Base-by-base conservation (phyloP, 1,140 invertebrate genomes). In the Aporrectodea caliginosa region DNA sequence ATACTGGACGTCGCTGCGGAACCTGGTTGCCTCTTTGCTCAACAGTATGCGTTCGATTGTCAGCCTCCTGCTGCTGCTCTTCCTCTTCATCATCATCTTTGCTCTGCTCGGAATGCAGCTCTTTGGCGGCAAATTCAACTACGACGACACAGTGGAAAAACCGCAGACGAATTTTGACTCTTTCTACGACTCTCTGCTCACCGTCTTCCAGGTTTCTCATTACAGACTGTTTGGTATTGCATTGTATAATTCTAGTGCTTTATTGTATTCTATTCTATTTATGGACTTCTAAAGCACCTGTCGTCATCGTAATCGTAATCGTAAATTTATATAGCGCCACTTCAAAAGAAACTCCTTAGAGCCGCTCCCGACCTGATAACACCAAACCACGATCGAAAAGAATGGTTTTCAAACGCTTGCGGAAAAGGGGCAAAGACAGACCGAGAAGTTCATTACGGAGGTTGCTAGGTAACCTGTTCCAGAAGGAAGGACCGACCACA, bases 41-140 rank as follows among this genome's bases (percentile, higher is more conserved):
- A 99, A 99, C 91, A 99, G 97, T 77, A 98, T 99, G 90, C 95
- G 98, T 89, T 98, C 98, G 33, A 99, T 99, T 87, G 97, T 95
- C 77, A 98, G 96, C 76, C 91, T 99, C 72, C 90, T 99, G 89
- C 91, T 99, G 78, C 92, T 99, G 80, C 91, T 99, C 79, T 99
- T 99, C 89, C 92, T 99, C 34, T 99, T 99, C 90, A 99, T 99
- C 90, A 96, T 99, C 84, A 99, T 99, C 89, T 99, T 99, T 90
- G 96, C 98, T 68, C 91, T 99, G 72, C 91, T 99, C 33, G 98
- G 98, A 82, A 99, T 99, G 98, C 98, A 99, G 90, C 87, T 92
- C 27, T 92, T 92, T 88, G 92, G 92, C 73, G 91, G 92, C 35
- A 89, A 88, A 82, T 92, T 92, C 86, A 91, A 91, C 83, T 90